These are phyloP conservation scores for Biston stratarius DNA, from an alignment of 2,888 invertebrate genomes.

Conservation along the genomic window DNA sequence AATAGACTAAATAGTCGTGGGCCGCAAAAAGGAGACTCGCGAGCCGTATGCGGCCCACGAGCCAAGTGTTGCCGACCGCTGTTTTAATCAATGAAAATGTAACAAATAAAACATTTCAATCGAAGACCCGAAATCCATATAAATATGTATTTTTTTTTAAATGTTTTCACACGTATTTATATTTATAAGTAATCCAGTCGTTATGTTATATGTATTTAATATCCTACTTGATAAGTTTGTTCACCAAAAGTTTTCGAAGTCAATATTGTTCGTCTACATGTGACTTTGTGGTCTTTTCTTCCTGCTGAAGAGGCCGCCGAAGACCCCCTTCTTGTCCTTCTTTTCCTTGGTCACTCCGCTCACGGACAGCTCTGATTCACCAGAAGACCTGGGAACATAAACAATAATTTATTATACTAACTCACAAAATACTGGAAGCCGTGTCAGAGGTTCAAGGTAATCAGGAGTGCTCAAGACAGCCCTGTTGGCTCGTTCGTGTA, in stretches of 20 bases:
- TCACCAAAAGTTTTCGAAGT: slow-evolving; percentile 8
- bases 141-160: too few species aligned
- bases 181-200: background rate
- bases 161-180: background rate
- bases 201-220: background rate
- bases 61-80: too few species aligned
- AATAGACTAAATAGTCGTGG: too few species aligned
- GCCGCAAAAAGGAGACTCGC: too few species aligned
- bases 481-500: too few species aligned
- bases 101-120: too few species aligned
- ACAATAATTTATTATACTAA: background rate
- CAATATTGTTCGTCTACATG: slow-evolving; percentile 63
- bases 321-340: slow-evolving; percentile 87
- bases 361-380: slow-evolving; percentile 81
- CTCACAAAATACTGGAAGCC: background rate
- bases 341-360: slow-evolving; percentile 81
- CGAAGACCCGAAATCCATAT: too few species aligned
- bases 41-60: too few species aligned
- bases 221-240: slow-evolving; percentile 1
- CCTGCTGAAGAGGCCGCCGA: slow-evolving; percentile 87
- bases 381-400: slow-evolving; percentile 68
- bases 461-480: too few species aligned
- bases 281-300: slow-evolving; percentile 86
- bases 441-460: too few species aligned
- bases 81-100: too few species aligned